Evolutionary conservation across 1,140 invertebrate species (phyloP).

Genomic region (Orussus abietinus): DNA sequence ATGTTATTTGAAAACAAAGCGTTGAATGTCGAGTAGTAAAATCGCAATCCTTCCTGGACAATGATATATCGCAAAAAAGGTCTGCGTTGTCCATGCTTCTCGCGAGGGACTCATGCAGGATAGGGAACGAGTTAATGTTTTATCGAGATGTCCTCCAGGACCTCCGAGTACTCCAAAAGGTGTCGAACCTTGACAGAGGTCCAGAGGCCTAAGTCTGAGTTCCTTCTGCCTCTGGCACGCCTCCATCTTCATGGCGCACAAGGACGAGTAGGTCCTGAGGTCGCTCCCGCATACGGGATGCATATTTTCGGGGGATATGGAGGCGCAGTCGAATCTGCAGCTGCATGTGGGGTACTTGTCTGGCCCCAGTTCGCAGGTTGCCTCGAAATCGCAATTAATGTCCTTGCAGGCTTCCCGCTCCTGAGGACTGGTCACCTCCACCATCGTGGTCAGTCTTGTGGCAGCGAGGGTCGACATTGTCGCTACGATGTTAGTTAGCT

Average conservation of each 20-base stretch:
- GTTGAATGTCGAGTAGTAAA: neutral
- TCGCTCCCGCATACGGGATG: slow-evolving; percentile 80
- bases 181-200: slow-evolving; percentile 74
- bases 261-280: slow-evolving; percentile 72
- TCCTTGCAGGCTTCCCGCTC: slow-evolving; percentile 69
- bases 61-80: too few species aligned
- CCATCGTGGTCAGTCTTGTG: slow-evolving; percentile 34
- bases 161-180: too few species aligned
- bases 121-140: slow-evolving; percentile 9
- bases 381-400: slow-evolving; percentile 79
- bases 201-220: slow-evolving; percentile 70
- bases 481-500: slow-evolving; percentile 24
- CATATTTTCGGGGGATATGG: slow-evolving; percentile 55
- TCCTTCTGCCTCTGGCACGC: slow-evolving; percentile 81
- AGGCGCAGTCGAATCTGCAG: slow-evolving; percentile 69
- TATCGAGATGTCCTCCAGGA: slow-evolving; percentile 17
- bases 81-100: neutral
- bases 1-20: neutral
- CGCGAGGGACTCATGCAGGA: neutral
- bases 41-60: too few species aligned
- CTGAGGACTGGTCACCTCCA: slow-evolving; percentile 49
- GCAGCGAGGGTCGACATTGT: slow-evolving; percentile 41
- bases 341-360: slow-evolving; percentile 75
- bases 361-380: slow-evolving; percentile 72
- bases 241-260: slow-evolving; percentile 83